Evolutionary conservation across 2,797 vertebrate genomes (phyloP), one percentile per base, ranked within the genome.

Genomic region (Ara ararauna): DNA sequence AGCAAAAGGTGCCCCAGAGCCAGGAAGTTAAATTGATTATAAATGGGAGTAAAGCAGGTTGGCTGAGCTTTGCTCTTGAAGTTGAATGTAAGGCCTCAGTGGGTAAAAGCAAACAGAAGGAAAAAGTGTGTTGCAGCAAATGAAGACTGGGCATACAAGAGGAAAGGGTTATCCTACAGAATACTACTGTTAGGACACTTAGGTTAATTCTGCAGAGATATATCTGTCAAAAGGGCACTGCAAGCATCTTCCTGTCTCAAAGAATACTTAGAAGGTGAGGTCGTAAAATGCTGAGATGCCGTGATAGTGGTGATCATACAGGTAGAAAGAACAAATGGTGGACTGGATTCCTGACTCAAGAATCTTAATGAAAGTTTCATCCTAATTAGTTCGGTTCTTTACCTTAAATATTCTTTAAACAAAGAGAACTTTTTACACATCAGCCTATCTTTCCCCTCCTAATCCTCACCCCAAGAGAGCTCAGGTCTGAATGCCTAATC

Each of bases 21-120:
- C 90, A 92, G 78, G 78, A 93, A 81, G 66, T 45, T 80, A 92
- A 89, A 66, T 8, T 75, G 45, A 66, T 92, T 85, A 64, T 89
- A 77, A 87, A 72, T 71, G 22, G 53, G 71, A 92, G 6, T 38
- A 72, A 87, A 94, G 26, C 53, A 89, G 80, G 50, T 50, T 85
- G 66, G 6, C 45, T 79, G 75, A 80, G 42, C 61, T 87, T 72
- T 89, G 45, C 74, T 83, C 88, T 90, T 47, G 17, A 65, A 74
- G 34, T 48, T 11, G 15, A 95, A 24, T 30, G 17, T 58, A 85
- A 80, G 54, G 30, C 44, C 64, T 61, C 27, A 36, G 16, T 47
- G 12, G 26, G 34, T 42, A 38, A 85, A 91, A 73, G n/a, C 6
- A 65, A 87, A n/a, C 9, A 48, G 44, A 3, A 81, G 29, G 50